Base-by-base conservation (phyloP, 1,140 invertebrate species). In the Panonychus citri region DNA sequence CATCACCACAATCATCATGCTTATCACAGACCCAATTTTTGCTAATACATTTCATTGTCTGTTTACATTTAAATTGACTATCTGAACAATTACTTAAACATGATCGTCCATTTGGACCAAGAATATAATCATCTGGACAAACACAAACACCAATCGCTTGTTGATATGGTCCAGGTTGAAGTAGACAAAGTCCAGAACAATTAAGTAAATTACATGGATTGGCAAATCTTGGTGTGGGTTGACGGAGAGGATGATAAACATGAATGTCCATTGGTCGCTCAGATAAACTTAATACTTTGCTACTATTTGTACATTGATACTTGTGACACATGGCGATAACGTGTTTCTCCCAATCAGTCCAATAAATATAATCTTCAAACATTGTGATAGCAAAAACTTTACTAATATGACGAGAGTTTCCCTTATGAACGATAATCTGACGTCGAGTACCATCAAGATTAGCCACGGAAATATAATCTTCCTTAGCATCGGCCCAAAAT, bases 401-500 rank as follows among this genome's bases (percentile, higher is more conserved):
- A 26, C 85, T 27, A 43, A 55, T 34, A 8, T 1, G 8, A 2
- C 13, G 13, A 3, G 26, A 25, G 40, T 85, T 71, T 17, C 15
- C 37, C 8, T 25, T 27, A 13, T 1, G 93, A 69, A 58, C 37
- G 7, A 65, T 51, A 60, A 83, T 81, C 39, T 75, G 69, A 15
- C 90, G 72, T 55, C 85, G 78, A 0, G 76, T 75, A 0, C 90
- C 91, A 69, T 95, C 84, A 76, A 88, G 81, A 64, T 85, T 82
- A 49, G 81, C 77, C 40, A 83, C 77, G 71, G 97, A 93, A 62
- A 98, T 94, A 67, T 83, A 93, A 65, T 95, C 87, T 5, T 79
- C 81, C 64, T 86, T 83, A 0, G 85, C 88, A 69, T 97, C 93
- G 60, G 87, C 87, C 83, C 91, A 97, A 67, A 95, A 97, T 1